These are phyloP conservation scores for Lepidurus arcticus DNA, from an alignment of 1,140 invertebrate species.

Conservation along the genomic window DNA sequence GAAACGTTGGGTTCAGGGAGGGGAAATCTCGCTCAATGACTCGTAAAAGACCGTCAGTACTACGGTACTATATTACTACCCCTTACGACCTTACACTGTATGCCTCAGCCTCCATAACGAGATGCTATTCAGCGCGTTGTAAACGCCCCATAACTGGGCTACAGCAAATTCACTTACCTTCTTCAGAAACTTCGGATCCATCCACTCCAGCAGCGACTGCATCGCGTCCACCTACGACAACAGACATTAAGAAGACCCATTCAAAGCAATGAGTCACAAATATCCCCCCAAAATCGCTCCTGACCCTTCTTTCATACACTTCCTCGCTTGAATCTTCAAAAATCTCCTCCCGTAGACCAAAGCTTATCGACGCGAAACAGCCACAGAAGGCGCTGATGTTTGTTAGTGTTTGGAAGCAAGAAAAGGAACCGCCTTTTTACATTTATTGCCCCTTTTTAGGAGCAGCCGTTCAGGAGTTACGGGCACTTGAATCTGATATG, in stretches of 20 bases:
- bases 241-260: neutral
- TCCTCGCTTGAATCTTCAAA: no score
- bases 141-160: neutral
- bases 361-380: no score
- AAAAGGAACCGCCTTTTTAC: no score
- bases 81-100: neutral
- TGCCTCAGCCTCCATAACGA: neutral
- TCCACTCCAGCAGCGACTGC: neutral
- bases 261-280: neutral
- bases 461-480: no score
- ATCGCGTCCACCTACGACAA: neutral
- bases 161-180: conserved; percentile 7
- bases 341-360: no score
- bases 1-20: neutral
- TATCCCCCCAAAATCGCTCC: neutral
- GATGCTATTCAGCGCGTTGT: neutral
- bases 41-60: neutral
- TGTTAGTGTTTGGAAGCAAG: no score
- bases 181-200: conserved; percentile 9
- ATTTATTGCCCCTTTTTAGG: no score
- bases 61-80: no score
- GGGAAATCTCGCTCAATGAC: neutral
- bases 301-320: no score
- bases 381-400: no score
- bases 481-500: no score